Evolutionary conservation across 2,888 invertebrate genomes (phyloP), one percentile per base, ranked within the genome.

Genomic region (Caenorhabditis wallacei): DNA sequence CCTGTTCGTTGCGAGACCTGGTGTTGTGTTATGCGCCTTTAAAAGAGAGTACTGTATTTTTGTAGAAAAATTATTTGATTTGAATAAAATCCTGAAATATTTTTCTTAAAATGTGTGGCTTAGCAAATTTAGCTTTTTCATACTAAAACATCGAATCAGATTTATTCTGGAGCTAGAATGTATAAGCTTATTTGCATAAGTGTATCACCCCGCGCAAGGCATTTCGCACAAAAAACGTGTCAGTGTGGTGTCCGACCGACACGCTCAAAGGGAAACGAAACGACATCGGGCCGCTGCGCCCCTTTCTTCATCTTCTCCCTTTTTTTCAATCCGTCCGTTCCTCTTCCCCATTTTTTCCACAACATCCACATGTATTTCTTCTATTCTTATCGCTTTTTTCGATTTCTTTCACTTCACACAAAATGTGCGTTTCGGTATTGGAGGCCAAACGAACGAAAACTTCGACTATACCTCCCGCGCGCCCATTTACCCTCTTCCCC

Each of bases 401-500:
- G 37, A 53, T 66, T 66, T 37, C 53, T 66, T 30, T 20, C 5
- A 13, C 30, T 46, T 37, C 37, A 30, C 30, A 37, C 76, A 57
- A 40, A 46, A 30, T 56, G 43, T 56, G 48, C 10, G 37, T 37
- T 26, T 68, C 54, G 61, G 61, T 63, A 26, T 48, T 53, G 51
- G 30, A 54, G 63, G 20, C 68, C 53, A 57, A 48, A 64, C 57
- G 57, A 57, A 70, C 70, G 48, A 48, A n/a, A 54, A 63, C 76
- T 57, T 46, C 59, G 16, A 68, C 48, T 40, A 56, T 46, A 46
- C 70, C 61, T 53, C 80, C 51, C 69, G 61, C 63, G 66, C 80
- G 57, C 68, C 66, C 72, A 30, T 66, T 80, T 59, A 69, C 74
- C 59, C 74, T 80, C 63, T 59, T 48, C 26, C 64, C 37, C 46